Percentiles rank a stretch among this genome's conserved stretches.
Evolutionary conservation across 2,888 invertebrate genomes (phyloP).

Genomic region (Dermolepida albohirtum): DNA sequence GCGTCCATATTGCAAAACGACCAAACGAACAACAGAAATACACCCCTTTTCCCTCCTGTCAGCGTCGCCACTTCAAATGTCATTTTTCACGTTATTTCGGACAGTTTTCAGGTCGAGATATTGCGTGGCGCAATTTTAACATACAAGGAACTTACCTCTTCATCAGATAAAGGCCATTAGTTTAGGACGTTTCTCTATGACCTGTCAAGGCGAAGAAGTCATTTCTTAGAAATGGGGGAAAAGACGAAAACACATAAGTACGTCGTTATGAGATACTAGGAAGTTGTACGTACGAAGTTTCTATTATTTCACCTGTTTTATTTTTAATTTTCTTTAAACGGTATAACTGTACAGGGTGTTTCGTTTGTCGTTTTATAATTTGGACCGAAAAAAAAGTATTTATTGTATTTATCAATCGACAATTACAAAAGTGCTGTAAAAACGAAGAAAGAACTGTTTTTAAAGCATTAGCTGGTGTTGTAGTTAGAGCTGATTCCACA

Average conservation of each 20-base stretch:
- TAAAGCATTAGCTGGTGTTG: too few species aligned
- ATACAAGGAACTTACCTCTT: conserved; percentile 10
- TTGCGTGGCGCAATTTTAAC: conserved; percentile 13
- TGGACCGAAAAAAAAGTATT: too few species aligned
- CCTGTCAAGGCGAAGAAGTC: conserved; percentile 5
- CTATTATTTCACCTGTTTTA: neutral
- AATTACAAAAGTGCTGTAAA: too few species aligned
- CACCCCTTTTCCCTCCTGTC: too few species aligned
- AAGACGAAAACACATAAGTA: too few species aligned
- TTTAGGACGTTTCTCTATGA: neutral
- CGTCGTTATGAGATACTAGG: too few species aligned
- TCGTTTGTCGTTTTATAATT: conserved; percentile 10
- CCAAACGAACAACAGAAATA: too few species aligned
- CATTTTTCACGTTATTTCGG: conserved; percentile 17
- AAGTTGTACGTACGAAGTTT: too few species aligned
- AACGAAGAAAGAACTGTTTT: too few species aligned
- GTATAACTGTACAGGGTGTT: conserved; percentile 7
- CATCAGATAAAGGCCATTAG: conserved; percentile 28
- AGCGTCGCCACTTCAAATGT: neutral
- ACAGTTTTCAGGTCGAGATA: neutral
- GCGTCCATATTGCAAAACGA: too few species aligned
- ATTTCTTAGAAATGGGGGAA: conserved; percentile 1
- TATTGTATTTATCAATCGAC: too few species aligned
- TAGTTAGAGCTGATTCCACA: too few species aligned
- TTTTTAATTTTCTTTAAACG: neutral